Base-by-base conservation (phyloP, 2,888 invertebrate genomes). In the Theretra japonica region DNA sequence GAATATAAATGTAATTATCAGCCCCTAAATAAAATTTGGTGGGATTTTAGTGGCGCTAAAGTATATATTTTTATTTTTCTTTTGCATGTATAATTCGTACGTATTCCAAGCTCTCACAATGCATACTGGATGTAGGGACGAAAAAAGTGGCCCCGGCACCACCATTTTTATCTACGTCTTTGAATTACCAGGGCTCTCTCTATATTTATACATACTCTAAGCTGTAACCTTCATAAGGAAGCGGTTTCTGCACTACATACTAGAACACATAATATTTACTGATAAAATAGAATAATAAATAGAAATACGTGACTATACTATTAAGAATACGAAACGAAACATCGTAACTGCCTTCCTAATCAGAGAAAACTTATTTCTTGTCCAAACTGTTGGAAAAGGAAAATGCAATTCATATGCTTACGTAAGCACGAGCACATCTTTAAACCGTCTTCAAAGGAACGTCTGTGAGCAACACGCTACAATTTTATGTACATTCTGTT, bases 221-320 rank as follows among this genome's bases (percentile, higher is more conserved):
- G n/a, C 62, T 58, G 21, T 62, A 70, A 50, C 74, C 72, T 72
- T 75, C 72, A 70, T 50, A 72, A 70, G 69, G 72, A 73, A 75
- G 70, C 68, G 71, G 70, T 73, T 73, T 62, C 58, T 72, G 69
- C 72, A 70, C 69, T 70, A 72, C 50, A 71, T 21, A 28, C 6
- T 69, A 21, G 8, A 59, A 28, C 15, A 33, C 21, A 11, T 62
- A 33, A 11, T 21, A 53, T 53, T n/a, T 53, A 23, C n/a, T 17
- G 15, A 7, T 65, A 65, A 65, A 48, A 23, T 65, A 6, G 48
- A 41, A 23, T 23, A 48, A 65, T 23, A 6, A 60, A 62, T n/a
- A 62, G 21, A 21, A 33, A 60, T 33, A 41, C 21, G 8, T 41
- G 15, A 25, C 15, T 23, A 25, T 25, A 58, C 28, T 25, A 58